A percentile compares a stretch with the other conserved stretches of the same genome.
Evolutionary conservation across 2,113 vertebrate genomes (phyloP).

Genomic region (Ovibos moschatus): DNA sequence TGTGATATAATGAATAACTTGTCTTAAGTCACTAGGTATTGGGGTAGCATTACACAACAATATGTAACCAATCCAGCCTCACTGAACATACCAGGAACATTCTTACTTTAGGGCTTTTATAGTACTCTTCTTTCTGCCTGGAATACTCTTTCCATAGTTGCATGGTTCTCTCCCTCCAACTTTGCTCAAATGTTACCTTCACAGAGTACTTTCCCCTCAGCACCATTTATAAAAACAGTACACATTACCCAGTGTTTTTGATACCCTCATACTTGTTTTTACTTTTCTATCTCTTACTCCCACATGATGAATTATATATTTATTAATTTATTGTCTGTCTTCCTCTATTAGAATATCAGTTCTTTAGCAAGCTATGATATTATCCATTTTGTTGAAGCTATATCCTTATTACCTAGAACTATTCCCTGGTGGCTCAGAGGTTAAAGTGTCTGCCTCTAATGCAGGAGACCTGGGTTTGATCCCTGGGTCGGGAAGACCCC

Average conservation of each 20-base stretch:
- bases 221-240: neutral
- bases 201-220: neutral
- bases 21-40: neutral
- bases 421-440: neutral
- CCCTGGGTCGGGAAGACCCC: too few relatives aligned
- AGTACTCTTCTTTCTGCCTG: neutral
- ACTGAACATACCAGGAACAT: neutral
- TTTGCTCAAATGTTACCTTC: neutral
- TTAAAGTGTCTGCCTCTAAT: too few relatives aligned
- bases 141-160: neutral
- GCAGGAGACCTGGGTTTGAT: too few relatives aligned
- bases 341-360: neutral
- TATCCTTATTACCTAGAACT: neutral
- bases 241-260: neutral
- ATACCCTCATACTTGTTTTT: neutral
- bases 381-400: neutral
- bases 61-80: neutral
- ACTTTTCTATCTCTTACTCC: neutral
- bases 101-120: neutral
- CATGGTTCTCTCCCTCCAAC: neutral
- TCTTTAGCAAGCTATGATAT: neutral
- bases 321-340: neutral
- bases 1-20: neutral
- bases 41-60: neutral
- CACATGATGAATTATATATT: neutral